Evolutionary conservation across 2,888 invertebrate genomes (phyloP), one percentile per base, ranked within the genome.

Genomic region (Phyto melanocephala): DNA sequence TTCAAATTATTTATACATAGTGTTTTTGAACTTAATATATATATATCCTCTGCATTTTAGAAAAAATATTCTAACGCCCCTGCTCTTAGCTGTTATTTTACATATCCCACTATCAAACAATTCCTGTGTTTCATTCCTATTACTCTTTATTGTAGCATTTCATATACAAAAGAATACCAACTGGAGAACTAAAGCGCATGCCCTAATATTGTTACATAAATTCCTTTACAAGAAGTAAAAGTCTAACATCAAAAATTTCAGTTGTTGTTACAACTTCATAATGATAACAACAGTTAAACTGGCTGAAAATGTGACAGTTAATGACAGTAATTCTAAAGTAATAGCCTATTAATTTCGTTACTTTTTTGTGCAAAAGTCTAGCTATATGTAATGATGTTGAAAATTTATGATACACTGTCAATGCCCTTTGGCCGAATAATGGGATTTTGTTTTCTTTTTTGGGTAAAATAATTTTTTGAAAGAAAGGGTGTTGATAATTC

Each of bases 361-460:
- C 8, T 52, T 37, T 67, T 47, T 71, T n/a, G 10, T 2, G 10
- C 1, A 52, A 8, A 35, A 45, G 10, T 37, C 4, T 24, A 24
- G 37, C n/a, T n/a, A n/a, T n/a, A n/a, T n/a, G 10, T n/a, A 35
- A 35, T 37, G 22, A 13, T 8, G 22, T 60, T n/a, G 54, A 45
- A 17, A 40, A 67, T 71, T 82, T 67, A 45, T 75, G 40, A 47
- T 40, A 42, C 37, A 60, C 78, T 79, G 75, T 75, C 70, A 75
- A 71, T 82, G 65, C 2, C 75, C 74, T 78, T 75, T 75, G 58
- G 28, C 60, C 60, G 15, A 33, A 58, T 20, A n/a, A 45, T 54
- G 15, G n/a, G n/a, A n/a, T n/a, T n/a, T n/a, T n/a, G n/a, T 62
- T 33, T 22, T 8, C 17, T 60, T 60, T 50, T 24, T 24, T 15